Percentiles rank a stretch among this genome's conserved stretches.
Evolutionary conservation across 1,140 invertebrate species (phyloP).

Genomic region (Nymphalis io): DNA sequence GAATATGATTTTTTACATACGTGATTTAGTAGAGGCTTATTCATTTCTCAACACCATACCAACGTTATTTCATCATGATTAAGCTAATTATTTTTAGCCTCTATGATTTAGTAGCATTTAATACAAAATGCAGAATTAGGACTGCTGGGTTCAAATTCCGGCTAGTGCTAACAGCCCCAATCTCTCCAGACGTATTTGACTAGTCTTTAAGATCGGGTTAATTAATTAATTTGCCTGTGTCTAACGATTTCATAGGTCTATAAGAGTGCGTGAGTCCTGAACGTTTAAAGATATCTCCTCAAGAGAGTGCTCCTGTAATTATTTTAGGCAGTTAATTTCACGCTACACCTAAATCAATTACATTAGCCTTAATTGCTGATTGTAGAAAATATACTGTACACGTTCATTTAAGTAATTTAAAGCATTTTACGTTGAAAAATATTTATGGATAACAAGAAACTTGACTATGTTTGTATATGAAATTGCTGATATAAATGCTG

Average conservation of each 20-base stretch:
- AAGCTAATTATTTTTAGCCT: too few species aligned
- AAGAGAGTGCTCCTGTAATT: slow-evolving; percentile 53
- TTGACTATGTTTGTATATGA: too few species aligned
- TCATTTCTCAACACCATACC: too few species aligned
- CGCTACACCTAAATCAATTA: slow-evolving; percentile 45
- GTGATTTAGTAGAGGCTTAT: too few species aligned
- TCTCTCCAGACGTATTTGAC: too few species aligned
- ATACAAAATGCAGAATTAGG: too few species aligned
- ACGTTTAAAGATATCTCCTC: slow-evolving; percentile 48
- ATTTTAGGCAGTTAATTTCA: slow-evolving; percentile 54
- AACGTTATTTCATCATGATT: too few species aligned
- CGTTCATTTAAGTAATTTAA: neutral
- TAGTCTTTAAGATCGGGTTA: neutral
- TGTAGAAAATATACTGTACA: slow-evolving; percentile 16
- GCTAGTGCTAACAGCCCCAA: too few species aligned
- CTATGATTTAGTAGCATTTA: too few species aligned
- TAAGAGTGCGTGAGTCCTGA: slow-evolving; percentile 38
- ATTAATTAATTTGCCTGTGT: slow-evolving; percentile 22
- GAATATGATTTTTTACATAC: too few species aligned
- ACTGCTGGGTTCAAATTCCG: too few species aligned
- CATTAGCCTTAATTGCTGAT: slow-evolving; percentile 46
- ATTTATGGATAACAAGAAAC: neutral
- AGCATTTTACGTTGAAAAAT: slow-evolving; percentile 11
- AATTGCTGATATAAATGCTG: too few species aligned
- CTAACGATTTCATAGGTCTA: slow-evolving; percentile 35